Evolutionary conservation across 2,797 vertebrate genomes (phyloP), one percentile per base, ranked within the genome.

Genomic region (Cygnus olor): DNA sequence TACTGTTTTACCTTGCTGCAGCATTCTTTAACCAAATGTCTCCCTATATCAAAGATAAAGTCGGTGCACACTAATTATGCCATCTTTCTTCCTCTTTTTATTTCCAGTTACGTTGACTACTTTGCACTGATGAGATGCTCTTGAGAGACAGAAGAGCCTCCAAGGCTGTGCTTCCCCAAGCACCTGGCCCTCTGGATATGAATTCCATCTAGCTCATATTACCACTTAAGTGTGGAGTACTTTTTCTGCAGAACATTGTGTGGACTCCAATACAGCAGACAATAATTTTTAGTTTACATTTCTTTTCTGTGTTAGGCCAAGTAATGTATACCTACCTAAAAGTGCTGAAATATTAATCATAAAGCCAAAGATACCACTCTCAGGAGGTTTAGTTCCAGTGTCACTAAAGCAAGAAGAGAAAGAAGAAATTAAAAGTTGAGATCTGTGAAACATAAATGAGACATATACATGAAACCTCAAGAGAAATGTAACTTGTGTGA

Each of bases 361-460:
- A 95, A 99, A 98, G 56, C 99, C 98, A 97, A 99, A 99, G 63
- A 99, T 96, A 80, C 99, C 99, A 57, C 99, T 99, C 94, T 99
- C 99, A 4, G 99, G 99, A 61, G 99, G 98, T 10, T 93, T 96
- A 27, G 98, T 98, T 84, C 98, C 99, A 61, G 99, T 99, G 80
- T 99, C 99, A 65, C 99, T 99, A 94, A 20, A 93, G 93, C 65
- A 95, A 56, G 82, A 95, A 83, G 57, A 94, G 86, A 97, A 77
- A 65, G 42, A 70, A 96, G 42, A 90, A 94, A 88, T 74, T 34
- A 60, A 74, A 95, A 74, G 30, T 92, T 77, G 66, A 63, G 24
- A 58, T 54, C 30, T 2, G 1, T 73, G 78, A 88, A 57, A 85
- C 16, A 45, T 27, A 87, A 90, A 70, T 57, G n/a, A 81, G n/a